Evolutionary conservation across 2,888 invertebrate species (phyloP).

Genomic region (Heliconius hortense): DNA sequence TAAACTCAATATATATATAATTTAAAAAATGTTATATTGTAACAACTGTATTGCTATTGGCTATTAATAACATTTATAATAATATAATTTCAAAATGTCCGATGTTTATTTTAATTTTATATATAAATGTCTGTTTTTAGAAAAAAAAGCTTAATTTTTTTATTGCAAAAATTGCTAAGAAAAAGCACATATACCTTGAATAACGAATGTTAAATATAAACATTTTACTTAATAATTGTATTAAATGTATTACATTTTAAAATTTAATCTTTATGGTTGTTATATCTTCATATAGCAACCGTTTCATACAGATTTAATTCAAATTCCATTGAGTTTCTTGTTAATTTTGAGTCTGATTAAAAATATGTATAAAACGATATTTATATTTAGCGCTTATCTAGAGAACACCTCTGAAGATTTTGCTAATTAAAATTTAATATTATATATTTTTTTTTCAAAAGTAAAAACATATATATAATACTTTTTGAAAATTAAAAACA

Average conservation of each 20-base stretch:
- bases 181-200: background rate
- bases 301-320: conserved; percentile 12
- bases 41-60: background rate
- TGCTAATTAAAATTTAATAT: background rate
- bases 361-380: conserved; percentile 7
- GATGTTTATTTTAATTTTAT: background rate
- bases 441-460: background rate
- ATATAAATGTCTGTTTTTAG: background rate
- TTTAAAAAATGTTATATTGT: background rate
- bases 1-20: background rate
- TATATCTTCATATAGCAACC: background rate
- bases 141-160: no score
- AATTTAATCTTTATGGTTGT: conserved; percentile 1
- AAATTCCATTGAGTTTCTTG: conserved; percentile 10
- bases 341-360: conserved; percentile 10
- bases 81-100: background rate
- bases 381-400: conserved; percentile 7
- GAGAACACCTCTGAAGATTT: background rate
- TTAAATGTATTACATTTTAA: conserved; percentile 9
- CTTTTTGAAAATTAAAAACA: no score
- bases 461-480: no score
- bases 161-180: no score
- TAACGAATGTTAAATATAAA: background rate
- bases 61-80: background rate
- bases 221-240: conserved; percentile 5